Conservation (phyloP, 2,113 vertebrate genomes). For the Plotosus lineatus region DNA sequence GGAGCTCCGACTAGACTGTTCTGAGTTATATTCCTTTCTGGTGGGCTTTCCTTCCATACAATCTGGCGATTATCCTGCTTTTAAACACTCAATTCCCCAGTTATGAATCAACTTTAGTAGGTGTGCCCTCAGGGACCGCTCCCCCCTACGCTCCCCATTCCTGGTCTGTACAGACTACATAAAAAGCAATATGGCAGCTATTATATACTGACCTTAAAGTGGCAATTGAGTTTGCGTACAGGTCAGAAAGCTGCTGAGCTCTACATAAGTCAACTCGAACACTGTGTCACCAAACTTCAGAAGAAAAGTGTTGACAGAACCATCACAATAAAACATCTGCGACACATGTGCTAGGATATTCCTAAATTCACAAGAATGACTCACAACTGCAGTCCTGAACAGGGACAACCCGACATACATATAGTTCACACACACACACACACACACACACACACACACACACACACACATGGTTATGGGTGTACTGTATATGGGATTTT, state of each 20-base stretch:
- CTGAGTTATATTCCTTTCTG: not conserved
- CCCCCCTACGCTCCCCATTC: not conserved
- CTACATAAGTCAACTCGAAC: conserved; percentile 2
- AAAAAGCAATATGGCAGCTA: conserved; percentile 11
- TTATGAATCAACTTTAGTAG: conserved; percentile 16
- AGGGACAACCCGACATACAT: not conserved
- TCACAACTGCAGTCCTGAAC: not conserved
- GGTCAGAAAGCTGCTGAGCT: conserved; percentile 33
- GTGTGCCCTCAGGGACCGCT: not conserved
- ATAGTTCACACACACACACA: too few relatives aligned
- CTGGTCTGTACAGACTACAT: not conserved
- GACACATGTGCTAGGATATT: conserved; percentile 3
- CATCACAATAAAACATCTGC: conserved; percentile 44
- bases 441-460: too few relatives aligned
- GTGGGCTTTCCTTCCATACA: not conserved
- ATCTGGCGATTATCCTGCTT: not conserved
- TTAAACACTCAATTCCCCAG: not conserved
- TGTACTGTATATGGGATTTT: not conserved
- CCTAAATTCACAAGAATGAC: not conserved
- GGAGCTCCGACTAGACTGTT: not conserved
- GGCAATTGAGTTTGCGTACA: conserved; percentile 15
- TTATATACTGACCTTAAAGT: conserved; percentile 28
- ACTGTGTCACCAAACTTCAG: not conserved
- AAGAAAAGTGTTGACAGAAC: conserved; percentile 30
- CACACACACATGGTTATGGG: too few relatives aligned